Conservation (phyloP, 2,888 invertebrate species). For the Microdon myrmicae region DNA sequence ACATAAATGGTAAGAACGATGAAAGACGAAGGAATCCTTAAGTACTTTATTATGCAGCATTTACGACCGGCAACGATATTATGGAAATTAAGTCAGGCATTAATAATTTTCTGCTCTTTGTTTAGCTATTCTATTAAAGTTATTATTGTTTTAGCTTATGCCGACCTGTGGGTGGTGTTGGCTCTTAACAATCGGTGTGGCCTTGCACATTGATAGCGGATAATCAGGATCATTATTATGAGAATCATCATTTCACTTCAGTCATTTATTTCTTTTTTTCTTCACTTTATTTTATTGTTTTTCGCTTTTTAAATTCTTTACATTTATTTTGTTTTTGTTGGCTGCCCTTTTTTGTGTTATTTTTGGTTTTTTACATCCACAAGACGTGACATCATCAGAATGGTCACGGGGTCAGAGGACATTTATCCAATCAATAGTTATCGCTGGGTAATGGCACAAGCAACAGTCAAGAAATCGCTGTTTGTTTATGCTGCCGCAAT, state of each 20-base stretch:
- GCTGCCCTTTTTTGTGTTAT: not conserved
- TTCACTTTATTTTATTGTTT: slow-evolving; percentile 8
- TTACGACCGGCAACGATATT: slow-evolving; percentile 52
- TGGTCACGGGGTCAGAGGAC: slow-evolving; percentile 1
- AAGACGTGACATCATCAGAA: slow-evolving; percentile 34
- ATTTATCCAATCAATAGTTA: slow-evolving; percentile 7
- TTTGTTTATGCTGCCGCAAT: slow-evolving; percentile 27
- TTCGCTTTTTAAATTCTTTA: slow-evolving; percentile 1
- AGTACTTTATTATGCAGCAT: slow-evolving; percentile 52
- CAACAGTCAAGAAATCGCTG: slow-evolving; percentile 14
- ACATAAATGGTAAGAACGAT: too few relatives aligned
- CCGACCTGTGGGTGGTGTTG: slow-evolving; percentile 30
- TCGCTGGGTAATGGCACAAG: slow-evolving; percentile 16
- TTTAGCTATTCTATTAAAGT: slow-evolving; percentile 52
- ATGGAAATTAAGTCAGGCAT: slow-evolving; percentile 53
- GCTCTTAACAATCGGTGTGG: slow-evolving; percentile 46
- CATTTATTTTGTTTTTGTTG: slow-evolving; percentile 9
- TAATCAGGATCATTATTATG: slow-evolving; percentile 53
- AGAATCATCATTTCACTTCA: slow-evolving; percentile 48
- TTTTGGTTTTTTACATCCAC: too few relatives aligned
- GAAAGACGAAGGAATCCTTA: slow-evolving; percentile 30
- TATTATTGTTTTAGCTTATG: slow-evolving; percentile 52
- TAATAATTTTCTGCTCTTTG: slow-evolving; percentile 53
- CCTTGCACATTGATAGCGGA: slow-evolving; percentile 52
- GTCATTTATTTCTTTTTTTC: slow-evolving; percentile 30